A percentile compares a stretch with the other conserved stretches of the same genome.
These are phyloP conservation scores for Euphydryas editha DNA, from an alignment of 2,888 invertebrate species.

Conservation along the genomic window DNA sequence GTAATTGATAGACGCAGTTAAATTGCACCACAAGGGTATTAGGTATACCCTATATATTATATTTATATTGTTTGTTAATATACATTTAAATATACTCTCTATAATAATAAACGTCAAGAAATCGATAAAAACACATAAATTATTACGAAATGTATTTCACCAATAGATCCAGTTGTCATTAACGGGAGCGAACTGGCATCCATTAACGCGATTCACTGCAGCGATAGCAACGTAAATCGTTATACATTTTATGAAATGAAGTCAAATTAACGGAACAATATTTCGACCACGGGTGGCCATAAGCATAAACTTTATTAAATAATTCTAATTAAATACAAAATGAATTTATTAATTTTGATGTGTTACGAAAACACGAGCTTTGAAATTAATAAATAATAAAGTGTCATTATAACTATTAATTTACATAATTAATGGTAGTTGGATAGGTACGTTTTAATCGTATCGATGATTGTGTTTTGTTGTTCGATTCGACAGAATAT, in stretches of 20 bases:
- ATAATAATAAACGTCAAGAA: no score
- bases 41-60: no score
- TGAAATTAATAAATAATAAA: conserved; percentile 23
- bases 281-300: conserved; percentile 25
- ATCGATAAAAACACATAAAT: background rate
- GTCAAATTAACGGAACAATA: conserved; percentile 12
- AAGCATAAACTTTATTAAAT: conserved; percentile 9
- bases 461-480: background rate
- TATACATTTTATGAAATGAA: background rate
- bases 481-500: background rate
- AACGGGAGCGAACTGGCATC: no score
- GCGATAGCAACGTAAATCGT: background rate
- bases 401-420: conserved; percentile 24
- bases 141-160: background rate
- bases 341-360: conserved; percentile 23
- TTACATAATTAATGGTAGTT: conserved; percentile 19
- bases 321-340: conserved; percentile 20
- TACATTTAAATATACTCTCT: no score
- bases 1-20: no score
- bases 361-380: conserved; percentile 14
- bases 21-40: no score
- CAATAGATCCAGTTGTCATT: no score
- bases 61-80: no score
- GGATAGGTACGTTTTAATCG: conserved; percentile 14
- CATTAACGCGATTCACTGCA: conserved; percentile 1